Conservation (phyloP, 2,888 invertebrate genomes). For the Polyploca ridens region DNA sequence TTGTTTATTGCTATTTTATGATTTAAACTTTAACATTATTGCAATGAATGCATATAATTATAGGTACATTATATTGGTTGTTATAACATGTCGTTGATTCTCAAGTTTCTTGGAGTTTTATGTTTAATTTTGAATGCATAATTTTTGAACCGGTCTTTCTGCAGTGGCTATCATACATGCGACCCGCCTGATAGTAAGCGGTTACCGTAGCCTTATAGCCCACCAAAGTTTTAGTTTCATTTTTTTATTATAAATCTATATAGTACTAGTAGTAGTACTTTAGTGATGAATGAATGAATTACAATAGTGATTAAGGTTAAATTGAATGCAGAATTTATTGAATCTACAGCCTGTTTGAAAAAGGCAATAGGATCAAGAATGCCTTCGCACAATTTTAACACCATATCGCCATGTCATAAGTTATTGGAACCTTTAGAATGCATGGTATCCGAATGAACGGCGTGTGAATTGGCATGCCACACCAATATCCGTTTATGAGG, state of each 20-base stretch:
- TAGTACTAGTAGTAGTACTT: too few species aligned
- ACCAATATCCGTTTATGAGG: not conserved
- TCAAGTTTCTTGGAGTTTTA: not conserved
- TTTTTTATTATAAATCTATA: too few species aligned
- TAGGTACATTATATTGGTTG: not conserved
- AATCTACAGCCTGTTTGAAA: too few species aligned
- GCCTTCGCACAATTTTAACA: not conserved
- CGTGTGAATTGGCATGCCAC: slow-evolving; percentile 3
- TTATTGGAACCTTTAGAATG: slow-evolving; percentile 3
- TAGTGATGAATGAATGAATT: too few species aligned
- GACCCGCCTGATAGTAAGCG: too few species aligned
- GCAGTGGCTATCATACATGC: not conserved
- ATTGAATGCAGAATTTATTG: too few species aligned
- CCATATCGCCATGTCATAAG: slow-evolving; percentile 4
- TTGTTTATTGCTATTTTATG: slow-evolving; percentile 26
- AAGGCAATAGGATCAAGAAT: too few species aligned
- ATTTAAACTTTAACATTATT: slow-evolving; percentile 12
- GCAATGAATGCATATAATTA: not conserved
- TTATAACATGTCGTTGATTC: not conserved
- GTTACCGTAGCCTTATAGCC: too few species aligned
- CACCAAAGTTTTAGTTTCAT: too few species aligned
- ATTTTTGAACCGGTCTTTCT: not conserved
- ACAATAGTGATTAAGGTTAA: too few species aligned
- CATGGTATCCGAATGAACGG: not conserved
- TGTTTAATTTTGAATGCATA: not conserved